Evolutionary conservation across 1,140 invertebrate genomes (phyloP).

Genomic region (Drosophila micromelanica): DNA sequence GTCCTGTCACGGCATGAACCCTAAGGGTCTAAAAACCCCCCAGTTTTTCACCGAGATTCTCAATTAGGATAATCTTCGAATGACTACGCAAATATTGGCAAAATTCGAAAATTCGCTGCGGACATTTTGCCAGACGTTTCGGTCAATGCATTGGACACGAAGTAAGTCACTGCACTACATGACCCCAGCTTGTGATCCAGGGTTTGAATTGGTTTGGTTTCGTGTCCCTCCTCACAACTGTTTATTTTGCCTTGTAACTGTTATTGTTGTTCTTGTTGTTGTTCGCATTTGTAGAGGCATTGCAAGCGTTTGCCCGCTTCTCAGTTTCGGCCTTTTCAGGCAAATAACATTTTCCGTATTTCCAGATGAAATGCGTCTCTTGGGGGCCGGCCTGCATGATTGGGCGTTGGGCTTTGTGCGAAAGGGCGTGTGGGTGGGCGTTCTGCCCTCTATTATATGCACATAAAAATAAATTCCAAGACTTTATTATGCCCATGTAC

Average conservation of each 20-base stretch:
- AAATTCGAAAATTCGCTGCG: constrained; percentile 77
- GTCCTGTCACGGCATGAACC: constrained; percentile 31
- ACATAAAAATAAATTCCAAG: constrained; percentile 83
- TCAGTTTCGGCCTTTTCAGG: constrained; percentile 43
- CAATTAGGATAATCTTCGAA: constrained; percentile 83
- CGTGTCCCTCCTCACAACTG: constrained; percentile 18
- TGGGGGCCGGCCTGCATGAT: constrained; percentile 55
- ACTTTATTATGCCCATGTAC: constrained; percentile 82
- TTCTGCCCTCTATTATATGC: constrained; percentile 74
- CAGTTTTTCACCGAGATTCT: constrained; percentile 66
- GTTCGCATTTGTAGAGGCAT: constrained; percentile 37
- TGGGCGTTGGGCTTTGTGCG: constrained; percentile 17
- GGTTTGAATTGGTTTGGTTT: not conserved
- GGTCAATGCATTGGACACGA: constrained; percentile 54
- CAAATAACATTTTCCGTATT: constrained; percentile 64
- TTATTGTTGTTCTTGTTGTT: constrained; percentile 42
- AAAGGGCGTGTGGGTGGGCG: not conserved
- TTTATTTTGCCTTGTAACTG: constrained; percentile 45
- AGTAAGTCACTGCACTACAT: constrained; percentile 37
- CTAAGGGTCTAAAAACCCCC: constrained; percentile 11
- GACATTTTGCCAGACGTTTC: constrained; percentile 35
- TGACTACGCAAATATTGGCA: constrained; percentile 83
- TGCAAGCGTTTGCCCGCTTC: constrained; percentile 2
- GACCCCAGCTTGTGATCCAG: constrained; percentile 12
- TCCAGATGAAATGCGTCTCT: constrained; percentile 72